A percentile compares a stretch with the other conserved stretches of the same genome.
phyloP scores from a whole-genome alignment of 2,113 vertebrate species.

The Dicrurus megarhynchus region DNA sequence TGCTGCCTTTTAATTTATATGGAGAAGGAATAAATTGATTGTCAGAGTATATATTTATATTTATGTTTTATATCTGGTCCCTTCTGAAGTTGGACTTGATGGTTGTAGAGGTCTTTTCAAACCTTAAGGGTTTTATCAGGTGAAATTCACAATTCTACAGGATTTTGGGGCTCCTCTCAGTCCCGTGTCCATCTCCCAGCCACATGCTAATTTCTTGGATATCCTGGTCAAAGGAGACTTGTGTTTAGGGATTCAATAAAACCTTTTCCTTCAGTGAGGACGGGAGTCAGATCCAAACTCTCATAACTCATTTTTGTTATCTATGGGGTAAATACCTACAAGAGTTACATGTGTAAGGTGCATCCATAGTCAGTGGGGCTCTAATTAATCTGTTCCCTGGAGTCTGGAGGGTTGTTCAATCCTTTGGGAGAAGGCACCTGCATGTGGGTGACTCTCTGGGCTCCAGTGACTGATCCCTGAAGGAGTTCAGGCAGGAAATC shows the following conservation, averaged over 20 bases:
- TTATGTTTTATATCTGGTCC: not conserved
- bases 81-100: not conserved
- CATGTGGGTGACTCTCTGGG: not conserved
- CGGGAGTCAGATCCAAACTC: not conserved
- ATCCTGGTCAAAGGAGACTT: not conserved
- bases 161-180: not conserved
- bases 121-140: not conserved
- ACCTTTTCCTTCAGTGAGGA: not conserved
- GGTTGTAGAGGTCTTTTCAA: not conserved
- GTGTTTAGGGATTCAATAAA: not conserved
- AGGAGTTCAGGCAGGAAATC: not conserved
- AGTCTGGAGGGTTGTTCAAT: not conserved
- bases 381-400: not conserved
- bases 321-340: not conserved
- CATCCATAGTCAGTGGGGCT: not conserved
- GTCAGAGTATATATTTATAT: not conserved
- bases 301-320: not conserved
- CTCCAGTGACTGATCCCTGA: not conserved
- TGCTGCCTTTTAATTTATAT: not conserved
- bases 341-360: fast-evolving
- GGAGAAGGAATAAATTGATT: not conserved
- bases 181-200: not conserved
- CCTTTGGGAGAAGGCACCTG: not conserved
- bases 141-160: not conserved
- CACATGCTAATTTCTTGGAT: not conserved